Base-by-base conservation (phyloP, 2,888 invertebrate species). In the Sinodicranocentrus sp. region DNA sequence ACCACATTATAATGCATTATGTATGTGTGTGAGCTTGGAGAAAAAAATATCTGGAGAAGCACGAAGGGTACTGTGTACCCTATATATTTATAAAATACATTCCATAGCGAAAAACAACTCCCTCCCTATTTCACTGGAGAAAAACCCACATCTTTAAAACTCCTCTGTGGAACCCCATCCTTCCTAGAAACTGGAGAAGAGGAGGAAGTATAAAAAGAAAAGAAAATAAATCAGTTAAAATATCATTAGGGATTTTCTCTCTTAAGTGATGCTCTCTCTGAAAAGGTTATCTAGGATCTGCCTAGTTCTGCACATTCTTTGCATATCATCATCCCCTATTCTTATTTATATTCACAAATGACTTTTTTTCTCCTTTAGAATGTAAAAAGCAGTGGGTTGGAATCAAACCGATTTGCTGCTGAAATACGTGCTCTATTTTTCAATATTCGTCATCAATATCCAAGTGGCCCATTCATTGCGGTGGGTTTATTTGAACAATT, bases 221-320 rank as follows among this genome's bases (percentile, higher is more conserved):
- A 39, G 79, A 80, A 80, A 80, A 80, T 80, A 80, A 80, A 80
- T 80, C 79, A 80, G 72, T 65, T 80, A 80, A 80, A 80, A 80
- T 80, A 80, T 80, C 79, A 80, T 80, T 80, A 80, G 72, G 44
- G 72, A 65, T 65, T 72, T 71, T 72, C 71, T 72, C 72, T 57
- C 25, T 65, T 59, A 17, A 23, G n/a, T 54, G 19, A 21, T 23
- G 21, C 48, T 10, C 28, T 28, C 61, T 33, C 33, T 3, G 33
- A 33, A 33, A 33, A 33, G 33, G 33, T n/a, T n/a, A n/a, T n/a
- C n/a, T 5, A 39, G 39, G 39, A 13, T 39, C 5, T 19, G 19
- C 13, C 25, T 1, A 25, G 21, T 21, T 57, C 13, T 21, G 25
- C 57, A 23, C 57, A 57, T 57, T 57, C 57, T 23, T 23, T 48